Conservation (phyloP, 2,113 vertebrate species). For the Genyomyrus donnyi region DNA sequence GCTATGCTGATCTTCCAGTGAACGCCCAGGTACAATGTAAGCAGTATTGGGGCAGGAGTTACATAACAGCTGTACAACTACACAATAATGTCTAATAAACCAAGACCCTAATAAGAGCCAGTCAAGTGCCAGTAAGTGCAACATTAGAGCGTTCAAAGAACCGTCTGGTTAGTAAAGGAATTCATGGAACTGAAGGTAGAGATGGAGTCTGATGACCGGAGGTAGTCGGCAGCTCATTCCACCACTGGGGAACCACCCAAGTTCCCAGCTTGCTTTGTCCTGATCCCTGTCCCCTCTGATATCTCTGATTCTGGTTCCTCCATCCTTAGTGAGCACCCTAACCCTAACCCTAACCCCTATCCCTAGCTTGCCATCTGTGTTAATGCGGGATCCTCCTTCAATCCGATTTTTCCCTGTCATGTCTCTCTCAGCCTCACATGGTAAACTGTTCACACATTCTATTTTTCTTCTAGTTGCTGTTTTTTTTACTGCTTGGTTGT, state of each 20-base stretch:
- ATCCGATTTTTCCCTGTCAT: background rate
- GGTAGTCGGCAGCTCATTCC: background rate
- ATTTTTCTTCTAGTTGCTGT: background rate
- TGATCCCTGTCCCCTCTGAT: too few relatives aligned
- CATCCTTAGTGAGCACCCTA: background rate
- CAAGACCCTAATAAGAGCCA: background rate
- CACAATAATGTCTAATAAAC: background rate
- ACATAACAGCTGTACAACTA: background rate
- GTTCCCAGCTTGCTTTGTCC: background rate
- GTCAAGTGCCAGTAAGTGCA: background rate
- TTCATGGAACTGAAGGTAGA: background rate
- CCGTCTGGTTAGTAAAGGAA: background rate
- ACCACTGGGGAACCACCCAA: background rate
- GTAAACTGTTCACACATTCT: background rate
- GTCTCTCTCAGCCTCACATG: background rate
- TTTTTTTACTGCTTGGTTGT: background rate
- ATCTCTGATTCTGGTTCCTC: too few relatives aligned
- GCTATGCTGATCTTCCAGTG: background rate
- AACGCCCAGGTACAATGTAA: background rate
- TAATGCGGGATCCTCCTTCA: background rate
- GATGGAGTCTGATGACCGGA: background rate
- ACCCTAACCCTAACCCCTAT: background rate
- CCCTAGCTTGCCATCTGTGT: background rate
- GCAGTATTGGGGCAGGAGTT: background rate
- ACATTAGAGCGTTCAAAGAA: background rate